A percentile compares a stretch with the other conserved stretches of the same genome.
Evolutionary conservation across 2,113 vertebrate species (phyloP).

Genomic region (Albula goreensis): DNA sequence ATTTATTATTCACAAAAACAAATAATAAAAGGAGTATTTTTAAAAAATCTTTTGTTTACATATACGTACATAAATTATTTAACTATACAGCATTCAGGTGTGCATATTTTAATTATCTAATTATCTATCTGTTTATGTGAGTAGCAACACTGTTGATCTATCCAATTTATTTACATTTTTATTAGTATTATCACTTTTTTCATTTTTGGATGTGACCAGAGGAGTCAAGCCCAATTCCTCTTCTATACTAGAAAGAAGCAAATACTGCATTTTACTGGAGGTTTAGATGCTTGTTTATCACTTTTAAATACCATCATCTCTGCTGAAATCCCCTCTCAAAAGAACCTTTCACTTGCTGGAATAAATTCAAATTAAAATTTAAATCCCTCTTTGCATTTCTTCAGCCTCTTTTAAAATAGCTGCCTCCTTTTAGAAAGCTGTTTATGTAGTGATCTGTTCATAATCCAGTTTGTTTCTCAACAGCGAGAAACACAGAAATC

Average conservation of each 20-base stretch:
- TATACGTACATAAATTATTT: not conserved
- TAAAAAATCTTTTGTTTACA: not conserved
- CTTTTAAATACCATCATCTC: slow-evolving; percentile 85
- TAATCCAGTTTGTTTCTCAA: slow-evolving; percentile 87
- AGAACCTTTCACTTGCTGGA: slow-evolving; percentile 86
- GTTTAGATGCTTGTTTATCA: slow-evolving; percentile 85
- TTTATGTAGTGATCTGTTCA: slow-evolving; percentile 85
- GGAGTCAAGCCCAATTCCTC: slow-evolving; percentile 63
- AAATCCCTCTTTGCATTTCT: slow-evolving; percentile 85
- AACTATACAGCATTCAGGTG: slow-evolving; percentile 40
- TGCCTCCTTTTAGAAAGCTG: slow-evolving; percentile 84
- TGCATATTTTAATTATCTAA: slow-evolving; percentile 61
- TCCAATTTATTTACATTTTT: slow-evolving; percentile 73
- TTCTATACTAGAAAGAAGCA: slow-evolving; percentile 70
- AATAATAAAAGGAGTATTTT: not conserved
- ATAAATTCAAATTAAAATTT: slow-evolving; percentile 88
- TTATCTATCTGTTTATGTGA: slow-evolving; percentile 50
- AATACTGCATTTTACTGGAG: slow-evolving; percentile 74
- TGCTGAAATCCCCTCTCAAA: slow-evolving; percentile 82
- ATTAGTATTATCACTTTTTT: slow-evolving; percentile 72
- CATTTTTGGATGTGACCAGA: slow-evolving; percentile 67
- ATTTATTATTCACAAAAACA: slow-evolving; percentile 4
- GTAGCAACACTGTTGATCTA: slow-evolving; percentile 57
- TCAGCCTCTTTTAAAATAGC: slow-evolving; percentile 84
- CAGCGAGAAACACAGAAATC: slow-evolving; percentile 80